These are phyloP conservation scores for Megaceryle maxima DNA, from an alignment of 2,113 vertebrate species.

Conservation along the genomic window DNA sequence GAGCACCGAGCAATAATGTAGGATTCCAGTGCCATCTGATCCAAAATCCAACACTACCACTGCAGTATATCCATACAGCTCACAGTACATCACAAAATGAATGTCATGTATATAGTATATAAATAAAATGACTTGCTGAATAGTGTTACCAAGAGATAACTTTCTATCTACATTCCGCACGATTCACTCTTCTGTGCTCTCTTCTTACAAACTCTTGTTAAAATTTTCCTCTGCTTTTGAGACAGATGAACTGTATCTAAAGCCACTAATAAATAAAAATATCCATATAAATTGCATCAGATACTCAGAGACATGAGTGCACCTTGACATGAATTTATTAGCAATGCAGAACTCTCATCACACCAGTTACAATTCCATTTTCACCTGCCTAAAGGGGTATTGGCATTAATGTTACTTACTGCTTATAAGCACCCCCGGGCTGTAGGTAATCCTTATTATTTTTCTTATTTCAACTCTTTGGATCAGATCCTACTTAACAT, in stretches of 20 bases:
- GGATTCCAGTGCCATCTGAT: neutral
- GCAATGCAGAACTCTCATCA: neutral
- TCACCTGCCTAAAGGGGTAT: neutral
- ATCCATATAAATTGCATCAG: neutral
- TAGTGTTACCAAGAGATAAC: neutral
- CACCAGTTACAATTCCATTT: slow-evolving; percentile 47
- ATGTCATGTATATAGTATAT: neutral
- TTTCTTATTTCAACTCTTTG: neutral
- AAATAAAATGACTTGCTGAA: neutral
- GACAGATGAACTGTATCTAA: neutral
- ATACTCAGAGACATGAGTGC: neutral
- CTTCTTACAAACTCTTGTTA: neutral
- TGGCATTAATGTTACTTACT: slow-evolving; percentile 5
- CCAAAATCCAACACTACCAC: neutral
- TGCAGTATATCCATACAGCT: neutral
- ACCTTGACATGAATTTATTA: slow-evolving; percentile 19
- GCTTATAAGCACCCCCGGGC: neutral
- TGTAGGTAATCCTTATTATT: neutral
- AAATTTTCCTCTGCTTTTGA: neutral
- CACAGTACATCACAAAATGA: neutral
- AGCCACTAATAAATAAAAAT: slow-evolving; percentile 3
- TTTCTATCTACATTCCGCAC: neutral
- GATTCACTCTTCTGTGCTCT: neutral
- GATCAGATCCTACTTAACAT: neutral
- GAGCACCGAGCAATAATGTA: neutral